phyloP scores from a whole-genome alignment of 2,888 invertebrate genomes.

The Pollenia labialis region DNA sequence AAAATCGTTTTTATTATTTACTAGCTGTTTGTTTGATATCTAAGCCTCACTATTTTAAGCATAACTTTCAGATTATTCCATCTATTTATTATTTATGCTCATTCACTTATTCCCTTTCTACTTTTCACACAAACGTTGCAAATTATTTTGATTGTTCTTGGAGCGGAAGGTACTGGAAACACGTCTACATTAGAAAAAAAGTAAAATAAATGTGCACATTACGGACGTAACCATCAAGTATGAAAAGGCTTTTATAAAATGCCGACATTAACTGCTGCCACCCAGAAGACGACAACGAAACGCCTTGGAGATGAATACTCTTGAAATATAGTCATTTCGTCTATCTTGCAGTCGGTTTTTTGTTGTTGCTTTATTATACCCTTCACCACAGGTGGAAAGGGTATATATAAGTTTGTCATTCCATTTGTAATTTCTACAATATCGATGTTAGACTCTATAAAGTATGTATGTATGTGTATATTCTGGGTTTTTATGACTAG shows the following conservation, averaged over 20 bases:
- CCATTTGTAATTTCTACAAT: no score
- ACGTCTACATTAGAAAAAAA: neutral
- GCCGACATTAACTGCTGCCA: slow-evolving; percentile 61
- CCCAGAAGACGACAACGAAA: slow-evolving; percentile 63
- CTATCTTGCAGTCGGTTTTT: slow-evolving; percentile 54
- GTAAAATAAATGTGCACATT: slow-evolving; percentile 41
- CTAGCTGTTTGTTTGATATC: no score
- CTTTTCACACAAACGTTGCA: slow-evolving; percentile 19
- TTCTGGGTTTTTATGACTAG: no score
- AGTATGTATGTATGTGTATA: no score
- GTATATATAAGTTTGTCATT: no score
- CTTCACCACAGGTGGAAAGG: no score
- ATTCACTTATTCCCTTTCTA: no score
- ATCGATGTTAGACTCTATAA: no score
- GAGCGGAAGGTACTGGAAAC: slow-evolving; percentile 27
- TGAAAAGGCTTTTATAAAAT: slow-evolving; percentile 64
- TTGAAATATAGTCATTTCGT: slow-evolving; percentile 67
- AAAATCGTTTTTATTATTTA: no score
- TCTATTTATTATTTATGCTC: no score
- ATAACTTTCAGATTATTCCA: no score
- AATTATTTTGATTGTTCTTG: slow-evolving; percentile 41
- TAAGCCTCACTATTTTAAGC: no score
- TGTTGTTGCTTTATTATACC: neutral
- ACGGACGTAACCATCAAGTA: slow-evolving; percentile 58
- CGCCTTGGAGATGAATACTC: slow-evolving; percentile 67